Evolutionary conservation across 2,797 vertebrate species (phyloP).

Genomic region (Silurus lanzhouensis): DNA sequence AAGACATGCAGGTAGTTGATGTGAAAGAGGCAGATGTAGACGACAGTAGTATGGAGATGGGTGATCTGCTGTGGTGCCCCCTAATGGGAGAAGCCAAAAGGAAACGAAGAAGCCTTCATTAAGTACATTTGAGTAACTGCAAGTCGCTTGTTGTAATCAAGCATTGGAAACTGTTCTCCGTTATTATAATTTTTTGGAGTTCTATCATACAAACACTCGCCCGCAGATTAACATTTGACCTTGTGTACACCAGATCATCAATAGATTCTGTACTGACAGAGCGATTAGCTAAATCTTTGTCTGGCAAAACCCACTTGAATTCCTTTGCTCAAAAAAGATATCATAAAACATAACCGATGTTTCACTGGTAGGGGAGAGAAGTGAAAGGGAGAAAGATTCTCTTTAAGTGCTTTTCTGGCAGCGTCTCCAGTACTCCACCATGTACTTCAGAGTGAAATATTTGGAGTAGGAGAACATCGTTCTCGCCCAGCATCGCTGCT

Average conservation of each 20-base stretch:
- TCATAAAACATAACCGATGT: conserved; percentile 29
- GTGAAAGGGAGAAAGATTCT: conserved; percentile 41
- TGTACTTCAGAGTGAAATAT: conserved; percentile 59
- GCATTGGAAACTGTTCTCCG: not conserved
- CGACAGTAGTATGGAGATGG: too few species aligned
- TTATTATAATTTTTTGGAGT: too few species aligned
- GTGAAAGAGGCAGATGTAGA: too few species aligned
- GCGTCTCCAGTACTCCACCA: conserved; percentile 46
- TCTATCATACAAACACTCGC: not conserved
- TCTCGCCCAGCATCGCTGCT: conserved; percentile 31
- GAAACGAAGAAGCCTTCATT: too few species aligned
- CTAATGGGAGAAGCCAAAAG: too few species aligned
- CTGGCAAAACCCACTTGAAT: conserved; percentile 29
- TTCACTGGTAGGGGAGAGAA: conserved; percentile 26
- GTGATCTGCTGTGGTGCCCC: too few species aligned
- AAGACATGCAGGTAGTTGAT: too few species aligned
- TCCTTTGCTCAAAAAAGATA: conserved; percentile 20
- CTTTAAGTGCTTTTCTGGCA: conserved; percentile 63
- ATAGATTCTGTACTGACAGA: not conserved
- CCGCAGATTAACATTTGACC: not conserved
- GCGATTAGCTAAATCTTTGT: not conserved
- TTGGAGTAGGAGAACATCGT: conserved; percentile 54
- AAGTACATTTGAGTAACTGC: not conserved
- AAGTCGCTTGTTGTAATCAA: not conserved
- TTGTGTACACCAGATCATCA: not conserved